Evolutionary conservation across 2,888 invertebrate species (phyloP).

Genomic region (Hirtodrosophila confusa): DNA sequence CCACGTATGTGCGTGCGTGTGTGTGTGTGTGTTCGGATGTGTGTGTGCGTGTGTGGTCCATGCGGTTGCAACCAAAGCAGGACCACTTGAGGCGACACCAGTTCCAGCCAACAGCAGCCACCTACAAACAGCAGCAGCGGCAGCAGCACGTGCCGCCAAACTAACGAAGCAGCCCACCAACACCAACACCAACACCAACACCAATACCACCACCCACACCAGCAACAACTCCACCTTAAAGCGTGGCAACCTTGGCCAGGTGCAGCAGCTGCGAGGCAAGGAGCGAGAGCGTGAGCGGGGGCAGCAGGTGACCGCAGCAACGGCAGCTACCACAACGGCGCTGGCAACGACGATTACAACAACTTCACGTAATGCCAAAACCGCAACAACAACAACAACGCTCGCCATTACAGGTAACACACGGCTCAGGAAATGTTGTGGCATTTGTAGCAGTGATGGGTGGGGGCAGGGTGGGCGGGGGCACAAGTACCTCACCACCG

Average conservation of each 20-base stretch:
- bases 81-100: constrained; percentile 80
- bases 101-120: constrained; percentile 48
- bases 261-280: constrained; percentile 11
- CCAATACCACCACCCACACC: constrained; percentile 31
- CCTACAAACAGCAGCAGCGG: constrained; percentile 44
- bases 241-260: constrained; percentile 52
- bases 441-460: constrained; percentile 1
- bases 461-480: constrained; percentile 12
- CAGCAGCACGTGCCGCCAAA: constrained; percentile 63
- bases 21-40: constrained; percentile 14
- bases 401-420: constrained; percentile 74
- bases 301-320: constrained; percentile 67
- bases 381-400: constrained; percentile 73
- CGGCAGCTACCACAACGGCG: constrained; percentile 70
- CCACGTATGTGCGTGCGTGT: constrained; percentile 11
- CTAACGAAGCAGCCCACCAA: constrained; percentile 75
- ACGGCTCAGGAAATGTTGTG: constrained; percentile 20
- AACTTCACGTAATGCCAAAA: constrained; percentile 72
- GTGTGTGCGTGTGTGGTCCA: constrained; percentile 41
- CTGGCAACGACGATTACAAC: constrained; percentile 72
- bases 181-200: constrained; percentile 32
- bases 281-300: constrained; percentile 27
- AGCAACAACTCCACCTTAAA: constrained; percentile 64
- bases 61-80: constrained; percentile 76
- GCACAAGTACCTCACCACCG: neutral